A percentile compares a stretch with the other conserved stretches of the same genome.
Evolutionary conservation across 2,888 invertebrate species (phyloP).

Genomic region (Zygogramma bicolorata): DNA sequence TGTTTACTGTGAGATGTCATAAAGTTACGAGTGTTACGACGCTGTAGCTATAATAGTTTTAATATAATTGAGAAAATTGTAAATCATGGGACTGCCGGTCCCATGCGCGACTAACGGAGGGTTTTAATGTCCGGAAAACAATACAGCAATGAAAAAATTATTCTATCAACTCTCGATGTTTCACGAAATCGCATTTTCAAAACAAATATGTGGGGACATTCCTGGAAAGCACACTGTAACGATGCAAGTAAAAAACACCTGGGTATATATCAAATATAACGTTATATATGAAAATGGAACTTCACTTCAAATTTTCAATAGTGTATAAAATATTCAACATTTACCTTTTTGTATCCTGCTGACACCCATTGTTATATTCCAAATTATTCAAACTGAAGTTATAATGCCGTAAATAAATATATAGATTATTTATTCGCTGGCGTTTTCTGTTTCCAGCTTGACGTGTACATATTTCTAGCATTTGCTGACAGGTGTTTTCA

Average conservation of each 20-base stretch:
- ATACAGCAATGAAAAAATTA: too few relatives aligned
- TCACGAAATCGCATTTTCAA: too few relatives aligned
- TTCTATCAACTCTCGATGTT: too few relatives aligned
- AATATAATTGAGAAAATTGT: too few relatives aligned
- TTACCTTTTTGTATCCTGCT: neutral
- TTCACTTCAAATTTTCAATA: neutral
- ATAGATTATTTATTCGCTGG: conserved; percentile 1
- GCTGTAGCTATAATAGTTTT: too few relatives aligned
- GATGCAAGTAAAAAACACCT: neutral
- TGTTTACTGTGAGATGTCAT: too few relatives aligned
- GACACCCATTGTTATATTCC: conserved; percentile 3
- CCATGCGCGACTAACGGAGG: too few relatives aligned
- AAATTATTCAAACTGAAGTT: neutral
- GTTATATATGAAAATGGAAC: neutral
- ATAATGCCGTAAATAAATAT: neutral
- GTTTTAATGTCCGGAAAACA: too few relatives aligned
- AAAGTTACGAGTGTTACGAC: too few relatives aligned
- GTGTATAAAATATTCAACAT: neutral
- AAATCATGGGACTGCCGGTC: too few relatives aligned
- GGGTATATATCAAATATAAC: neutral
- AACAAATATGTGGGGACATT: too few relatives aligned
- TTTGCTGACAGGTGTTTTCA: conserved; percentile 1
- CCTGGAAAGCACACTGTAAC: too few relatives aligned
- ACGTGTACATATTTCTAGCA: neutral
- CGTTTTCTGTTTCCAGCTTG: neutral